Percentiles rank a stretch among this genome's conserved stretches.
Conservation (phyloP, 2,113 vertebrate species). For the Labeo rohita region DNA sequence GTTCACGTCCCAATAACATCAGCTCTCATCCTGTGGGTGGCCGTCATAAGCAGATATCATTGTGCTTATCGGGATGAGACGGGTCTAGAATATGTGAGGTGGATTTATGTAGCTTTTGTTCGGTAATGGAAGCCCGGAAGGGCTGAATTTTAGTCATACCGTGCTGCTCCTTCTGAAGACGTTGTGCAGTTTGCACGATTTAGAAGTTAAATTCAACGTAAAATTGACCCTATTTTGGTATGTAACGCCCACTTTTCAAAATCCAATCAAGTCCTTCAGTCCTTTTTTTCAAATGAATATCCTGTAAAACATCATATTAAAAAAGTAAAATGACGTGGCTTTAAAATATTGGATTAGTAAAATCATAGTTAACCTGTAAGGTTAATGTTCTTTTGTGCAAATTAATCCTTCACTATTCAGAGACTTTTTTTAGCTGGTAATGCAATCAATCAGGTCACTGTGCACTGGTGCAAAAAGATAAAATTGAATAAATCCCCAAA, state of each 20-base stretch:
- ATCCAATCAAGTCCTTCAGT: not conserved
- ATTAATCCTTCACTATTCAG: not conserved
- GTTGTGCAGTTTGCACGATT: not conserved
- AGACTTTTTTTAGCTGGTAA: not conserved
- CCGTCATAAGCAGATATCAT: slow-evolving; percentile 48
- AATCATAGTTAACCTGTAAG: not conserved
- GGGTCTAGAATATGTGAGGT: not conserved
- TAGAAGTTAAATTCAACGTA: not conserved
- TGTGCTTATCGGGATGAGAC: slow-evolving; percentile 49
- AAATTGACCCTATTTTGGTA: not conserved
- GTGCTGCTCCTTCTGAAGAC: not conserved
- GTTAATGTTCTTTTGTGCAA: not conserved
- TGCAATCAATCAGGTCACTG: not conserved
- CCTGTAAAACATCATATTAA: not conserved
- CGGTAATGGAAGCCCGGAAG: not conserved
- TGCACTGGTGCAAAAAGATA: not conserved
- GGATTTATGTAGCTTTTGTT: not conserved
- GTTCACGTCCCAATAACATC: slow-evolving; percentile 34
- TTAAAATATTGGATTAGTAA: not conserved
- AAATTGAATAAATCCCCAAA: not conserved
- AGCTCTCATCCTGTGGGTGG: slow-evolving; percentile 38
- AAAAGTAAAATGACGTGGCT: not conserved
- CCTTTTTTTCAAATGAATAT: not conserved
- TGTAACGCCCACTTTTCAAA: not conserved
- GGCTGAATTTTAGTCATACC: not conserved